These are phyloP conservation scores for Sphaerodactylus townsendi DNA, from an alignment of 2,113 vertebrate species.

Conservation along the genomic window DNA sequence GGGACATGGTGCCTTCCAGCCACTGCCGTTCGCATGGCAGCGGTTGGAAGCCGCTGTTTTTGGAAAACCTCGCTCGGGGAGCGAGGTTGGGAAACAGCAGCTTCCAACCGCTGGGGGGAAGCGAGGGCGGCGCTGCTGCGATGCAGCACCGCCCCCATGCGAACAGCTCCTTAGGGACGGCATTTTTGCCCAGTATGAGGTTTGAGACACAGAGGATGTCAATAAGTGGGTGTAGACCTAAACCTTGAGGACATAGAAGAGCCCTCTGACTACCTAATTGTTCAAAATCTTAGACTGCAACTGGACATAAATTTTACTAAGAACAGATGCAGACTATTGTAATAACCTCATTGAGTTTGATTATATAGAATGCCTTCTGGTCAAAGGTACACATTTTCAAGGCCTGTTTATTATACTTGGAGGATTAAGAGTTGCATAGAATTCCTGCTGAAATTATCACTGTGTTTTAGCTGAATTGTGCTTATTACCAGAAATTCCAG, in stretches of 20 bases:
- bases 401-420: not conserved
- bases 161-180: no score
- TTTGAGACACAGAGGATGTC: no score
- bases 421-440: not conserved
- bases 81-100: no score
- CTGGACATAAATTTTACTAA: not conserved
- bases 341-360: not conserved
- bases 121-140: no score
- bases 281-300: not conserved
- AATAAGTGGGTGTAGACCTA: no score
- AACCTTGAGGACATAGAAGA: not conserved
- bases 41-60: no score
- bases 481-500: not conserved
- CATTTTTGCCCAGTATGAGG: no score
- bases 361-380: not conserved
- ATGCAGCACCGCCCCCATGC: no score
- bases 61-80: no score
- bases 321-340: not conserved
- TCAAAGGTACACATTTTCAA: not conserved
- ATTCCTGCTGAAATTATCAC: not conserved
- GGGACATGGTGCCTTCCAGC: no score
- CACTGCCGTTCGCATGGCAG: no score
- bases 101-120: no score
- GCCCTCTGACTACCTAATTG: not conserved
- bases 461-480: not conserved